These are phyloP conservation scores for Pterophyllum scalare DNA, from an alignment of 2,113 vertebrate genomes.

Conservation along the genomic window DNA sequence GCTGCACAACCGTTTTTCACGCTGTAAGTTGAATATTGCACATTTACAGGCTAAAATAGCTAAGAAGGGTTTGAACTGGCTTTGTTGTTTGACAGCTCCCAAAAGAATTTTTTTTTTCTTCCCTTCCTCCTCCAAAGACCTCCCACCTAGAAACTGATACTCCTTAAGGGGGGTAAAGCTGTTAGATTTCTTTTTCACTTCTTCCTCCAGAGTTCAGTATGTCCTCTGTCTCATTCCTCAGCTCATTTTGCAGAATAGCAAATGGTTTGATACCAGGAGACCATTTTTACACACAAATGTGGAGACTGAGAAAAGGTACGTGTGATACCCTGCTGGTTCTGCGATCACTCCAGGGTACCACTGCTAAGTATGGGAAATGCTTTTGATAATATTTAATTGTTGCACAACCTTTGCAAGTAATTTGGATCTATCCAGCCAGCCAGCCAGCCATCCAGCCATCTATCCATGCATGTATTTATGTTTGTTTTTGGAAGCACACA, in stretches of 20 bases:
- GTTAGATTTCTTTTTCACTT: constrained; percentile 31
- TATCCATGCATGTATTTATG: too few relatives aligned
- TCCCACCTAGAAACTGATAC: constrained; percentile 13
- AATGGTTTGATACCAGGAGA: constrained; percentile 28
- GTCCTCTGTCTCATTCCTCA: constrained; percentile 15
- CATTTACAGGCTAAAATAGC: neutral
- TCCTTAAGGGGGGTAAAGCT: constrained; percentile 6
- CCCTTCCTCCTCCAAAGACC: constrained; percentile 18
- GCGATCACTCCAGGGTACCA: constrained; percentile 1
- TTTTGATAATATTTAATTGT: neutral
- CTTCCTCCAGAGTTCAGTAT: constrained; percentile 15
- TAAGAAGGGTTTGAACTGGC: neutral
- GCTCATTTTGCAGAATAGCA: constrained; percentile 23
- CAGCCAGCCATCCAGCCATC: neutral
- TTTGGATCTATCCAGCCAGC: neutral
- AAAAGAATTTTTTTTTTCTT: neutral
- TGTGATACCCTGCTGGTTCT: constrained; percentile 8
- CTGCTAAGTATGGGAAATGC: neutral
- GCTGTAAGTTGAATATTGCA: neutral
- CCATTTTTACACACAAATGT: constrained; percentile 22
- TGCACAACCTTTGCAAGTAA: constrained; percentile 22
- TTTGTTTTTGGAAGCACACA: neutral
- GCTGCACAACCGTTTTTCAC: neutral
- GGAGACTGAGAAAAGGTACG: neutral
- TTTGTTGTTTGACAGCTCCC: constrained; percentile 41